phyloP scores from a whole-genome alignment of 2,113 vertebrate species.

The Enhydra lutris region DNA sequence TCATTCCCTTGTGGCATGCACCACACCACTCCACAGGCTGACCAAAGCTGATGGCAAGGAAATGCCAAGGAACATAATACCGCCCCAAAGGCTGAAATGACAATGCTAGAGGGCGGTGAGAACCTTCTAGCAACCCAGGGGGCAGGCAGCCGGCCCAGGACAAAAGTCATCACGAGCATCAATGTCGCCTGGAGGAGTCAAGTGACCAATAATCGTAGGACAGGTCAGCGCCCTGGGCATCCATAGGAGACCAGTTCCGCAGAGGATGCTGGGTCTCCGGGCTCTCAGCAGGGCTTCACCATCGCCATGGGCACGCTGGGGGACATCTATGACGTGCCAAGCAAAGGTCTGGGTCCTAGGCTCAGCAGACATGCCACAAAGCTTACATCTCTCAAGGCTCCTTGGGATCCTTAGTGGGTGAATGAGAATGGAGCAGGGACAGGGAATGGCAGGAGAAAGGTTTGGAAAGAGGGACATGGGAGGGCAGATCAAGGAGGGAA shows the following conservation, averaged over 20 bases:
- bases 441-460: accelerated
- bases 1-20: background rate
- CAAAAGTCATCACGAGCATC: background rate
- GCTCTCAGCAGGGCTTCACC: background rate
- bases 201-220: accelerated
- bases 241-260: no score
- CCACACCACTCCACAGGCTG: background rate
- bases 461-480: background rate
- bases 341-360: background rate
- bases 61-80: background rate
- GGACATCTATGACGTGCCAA: accelerated
- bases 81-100: accelerated
- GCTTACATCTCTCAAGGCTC: background rate
- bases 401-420: accelerated
- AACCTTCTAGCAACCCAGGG: background rate
- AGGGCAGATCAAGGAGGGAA: background rate
- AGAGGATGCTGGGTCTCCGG: background rate
- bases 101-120: background rate
- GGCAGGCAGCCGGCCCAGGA: background rate
- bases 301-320: background rate
- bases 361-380: background rate
- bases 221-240: background rate
- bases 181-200: background rate
- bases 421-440: background rate
- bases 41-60: background rate